Evolutionary conservation across 2,113 vertebrate genomes (phyloP), one percentile per base, ranked within the genome.

Genomic region (Eonycteris spelaea): DNA sequence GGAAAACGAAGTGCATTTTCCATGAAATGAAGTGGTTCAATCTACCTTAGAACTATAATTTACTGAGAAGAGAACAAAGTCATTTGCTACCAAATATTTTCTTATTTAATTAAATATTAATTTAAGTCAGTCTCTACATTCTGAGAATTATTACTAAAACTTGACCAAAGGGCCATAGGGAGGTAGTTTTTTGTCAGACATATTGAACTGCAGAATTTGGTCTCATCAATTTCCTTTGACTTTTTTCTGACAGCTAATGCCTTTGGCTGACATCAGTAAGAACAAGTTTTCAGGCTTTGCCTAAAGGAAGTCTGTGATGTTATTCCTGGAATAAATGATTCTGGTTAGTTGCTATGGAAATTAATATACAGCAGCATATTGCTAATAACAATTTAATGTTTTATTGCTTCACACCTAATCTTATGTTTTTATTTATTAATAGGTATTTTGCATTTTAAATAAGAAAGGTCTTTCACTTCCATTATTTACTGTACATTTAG

Each of bases 361-460:
- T 94, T 97, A 95, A 95, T 96, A 91, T 83, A 88, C 59, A 63
- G 48, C 67, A 92, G 3, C 30, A 90, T 71, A 89, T 53, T 77
- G 5, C 70, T 97, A 96, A 95, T 95, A 96, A 96, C 1, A 71
- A 88, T 95, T 83, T 88, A 93, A 97, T 94, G 30, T 67, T 88
- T 95, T 98, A 98, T 95, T 97, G 92, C 86, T 90, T 80, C 84
- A 96, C 77, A n/a, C 28, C 59, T 86, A 75, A 93, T 90, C 85
- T 96, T 97, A 95, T 79, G 61, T 89, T 94, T 96, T 97, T 95
- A 96, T 90, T 98, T 96, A 94, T 97, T 93, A 93, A 97, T 96
- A 4, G 4, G 19, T 24, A 45, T 80, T 91, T 89, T 97, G 94
- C 77, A 97, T 96, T 97, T 97, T 96, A 98, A 98, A 97, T 95